These are phyloP conservation scores for Eristalis pertinax DNA, from an alignment of 2,888 invertebrate species.

Conservation along the genomic window DNA sequence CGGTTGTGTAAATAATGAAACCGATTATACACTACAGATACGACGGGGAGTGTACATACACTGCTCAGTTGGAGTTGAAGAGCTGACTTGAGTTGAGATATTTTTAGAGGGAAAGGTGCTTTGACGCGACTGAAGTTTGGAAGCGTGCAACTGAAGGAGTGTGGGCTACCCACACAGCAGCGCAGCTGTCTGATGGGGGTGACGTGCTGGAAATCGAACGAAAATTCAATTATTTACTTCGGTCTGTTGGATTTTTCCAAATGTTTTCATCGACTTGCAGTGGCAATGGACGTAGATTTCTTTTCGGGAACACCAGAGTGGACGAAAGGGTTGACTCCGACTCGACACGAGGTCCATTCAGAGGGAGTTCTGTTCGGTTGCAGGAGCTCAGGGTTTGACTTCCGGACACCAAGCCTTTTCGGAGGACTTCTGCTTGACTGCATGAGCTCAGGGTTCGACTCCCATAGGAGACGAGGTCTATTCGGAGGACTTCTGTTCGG, in stretches of 20 bases:
- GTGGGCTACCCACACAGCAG: neutral
- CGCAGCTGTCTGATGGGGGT: neutral
- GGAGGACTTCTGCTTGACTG: too few species aligned
- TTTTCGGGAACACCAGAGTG: too few species aligned
- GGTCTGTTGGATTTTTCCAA: neutral
- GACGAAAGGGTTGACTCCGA: too few species aligned
- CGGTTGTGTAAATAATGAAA: constrained; percentile 50
- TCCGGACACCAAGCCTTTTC: too few species aligned
- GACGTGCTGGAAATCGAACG: neutral
- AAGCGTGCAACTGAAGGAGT: neutral
- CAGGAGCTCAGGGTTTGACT: too few species aligned
- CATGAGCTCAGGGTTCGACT: too few species aligned
- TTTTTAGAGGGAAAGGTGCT: neutral
- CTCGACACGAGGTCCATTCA: too few species aligned
- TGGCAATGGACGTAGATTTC: too few species aligned
- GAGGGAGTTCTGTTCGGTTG: too few species aligned
- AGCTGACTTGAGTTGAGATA: neutral
- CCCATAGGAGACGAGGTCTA: too few species aligned
- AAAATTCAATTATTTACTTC: neutral
- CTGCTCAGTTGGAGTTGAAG: neutral
- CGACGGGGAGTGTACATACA: neutral
- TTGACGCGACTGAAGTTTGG: neutral
- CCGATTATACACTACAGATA: constrained; percentile 35
- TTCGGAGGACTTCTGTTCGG: too few species aligned
- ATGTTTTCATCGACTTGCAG: too few species aligned